phyloP scores from a whole-genome alignment of 2,888 invertebrate genomes.

The Gonocerus acuteangulatus region DNA sequence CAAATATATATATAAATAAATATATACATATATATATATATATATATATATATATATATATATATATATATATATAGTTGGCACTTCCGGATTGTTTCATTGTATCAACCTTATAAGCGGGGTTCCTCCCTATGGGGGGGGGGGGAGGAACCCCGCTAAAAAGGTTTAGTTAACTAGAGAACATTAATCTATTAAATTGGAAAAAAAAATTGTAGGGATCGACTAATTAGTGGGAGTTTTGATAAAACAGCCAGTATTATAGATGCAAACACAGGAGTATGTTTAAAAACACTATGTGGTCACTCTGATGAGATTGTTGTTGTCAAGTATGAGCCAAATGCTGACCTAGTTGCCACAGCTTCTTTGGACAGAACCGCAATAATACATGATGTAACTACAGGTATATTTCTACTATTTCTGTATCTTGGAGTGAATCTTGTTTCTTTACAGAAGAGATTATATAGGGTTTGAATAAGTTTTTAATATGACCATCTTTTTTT shows the following conservation, averaged over 20 bases:
- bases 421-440: not conserved
- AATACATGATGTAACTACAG: constrained; percentile 61
- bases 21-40: no score
- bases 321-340: constrained; percentile 59
- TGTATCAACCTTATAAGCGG: no score
- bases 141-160: no score
- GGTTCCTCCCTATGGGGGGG: no score
- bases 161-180: no score
- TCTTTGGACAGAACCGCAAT: constrained; percentile 70
- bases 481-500: no score
- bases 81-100: no score
- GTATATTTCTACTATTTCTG: constrained; percentile 43
- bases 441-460: not conserved
- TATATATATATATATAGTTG: no score
- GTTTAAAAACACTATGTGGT: constrained; percentile 61
- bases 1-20: no score
- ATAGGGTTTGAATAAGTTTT: no score
- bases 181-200: no score
- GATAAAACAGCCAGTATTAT: constrained; percentile 71
- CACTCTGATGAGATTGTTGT: constrained; percentile 68
- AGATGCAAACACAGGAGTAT: constrained; percentile 59
- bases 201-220: constrained; percentile 58
- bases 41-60: no score
- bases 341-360: constrained; percentile 61
- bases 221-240: constrained; percentile 70